phyloP scores from a whole-genome alignment of 64 coral and sea anemone species.

The Exaiptasia diaphana region DNA sequence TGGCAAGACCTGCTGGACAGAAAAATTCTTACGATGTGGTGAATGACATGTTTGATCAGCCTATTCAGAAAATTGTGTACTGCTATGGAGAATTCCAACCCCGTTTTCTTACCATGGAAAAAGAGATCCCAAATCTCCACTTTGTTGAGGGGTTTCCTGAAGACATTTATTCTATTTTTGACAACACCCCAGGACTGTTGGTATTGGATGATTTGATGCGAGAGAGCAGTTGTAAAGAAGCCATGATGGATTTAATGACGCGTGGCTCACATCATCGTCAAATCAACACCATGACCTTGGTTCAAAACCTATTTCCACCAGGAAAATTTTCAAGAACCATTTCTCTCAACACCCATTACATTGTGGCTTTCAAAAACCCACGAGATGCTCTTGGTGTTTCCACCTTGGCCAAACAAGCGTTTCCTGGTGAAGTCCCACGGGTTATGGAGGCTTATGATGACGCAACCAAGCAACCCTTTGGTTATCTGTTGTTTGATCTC shows the following conservation, averaged over 20 bases:
- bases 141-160: conserved; percentile 4
- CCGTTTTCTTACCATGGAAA: background rate
- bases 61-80: background rate
- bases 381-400: conserved; percentile 9
- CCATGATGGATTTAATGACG: conserved; percentile 25
- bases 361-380: conserved; percentile 34
- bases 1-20: background rate
- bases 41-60: background rate
- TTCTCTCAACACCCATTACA: conserved; percentile 10
- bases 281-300: background rate
- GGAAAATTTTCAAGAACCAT: conserved; percentile 30
- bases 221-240: background rate
- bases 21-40: background rate
- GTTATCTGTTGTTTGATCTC: background rate
- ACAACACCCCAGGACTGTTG: conserved; percentile 9
- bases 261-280: conserved; percentile 31
- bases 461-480: conserved; percentile 2
- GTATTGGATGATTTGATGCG: conserved; percentile 51
- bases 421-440: background rate
- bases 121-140: background rate
- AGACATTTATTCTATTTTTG: background rate
- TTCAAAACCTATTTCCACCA: conserved; percentile 25
- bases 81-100: conserved; percentile 14
- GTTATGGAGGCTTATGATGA: conserved; percentile 1
- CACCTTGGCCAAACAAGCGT: conserved; percentile 22